Conservation (phyloP, 2,113 vertebrate species). For the Fukomys damarensis region DNA sequence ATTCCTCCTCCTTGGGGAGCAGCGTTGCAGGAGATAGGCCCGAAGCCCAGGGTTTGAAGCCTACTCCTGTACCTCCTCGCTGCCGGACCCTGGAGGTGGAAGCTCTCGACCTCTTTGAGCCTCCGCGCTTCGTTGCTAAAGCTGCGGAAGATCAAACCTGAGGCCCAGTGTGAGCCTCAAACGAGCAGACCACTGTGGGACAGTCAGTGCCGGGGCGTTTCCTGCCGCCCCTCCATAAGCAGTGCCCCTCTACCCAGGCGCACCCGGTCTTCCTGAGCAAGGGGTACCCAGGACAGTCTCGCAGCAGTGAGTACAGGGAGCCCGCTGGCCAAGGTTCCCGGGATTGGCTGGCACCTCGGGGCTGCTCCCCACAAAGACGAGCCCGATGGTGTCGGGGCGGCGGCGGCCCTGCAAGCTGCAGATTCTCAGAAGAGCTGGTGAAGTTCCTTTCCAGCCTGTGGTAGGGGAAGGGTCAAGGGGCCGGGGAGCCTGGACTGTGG, state of each 20-base stretch:
- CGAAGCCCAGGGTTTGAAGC: neutral
- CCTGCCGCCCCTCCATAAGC: neutral
- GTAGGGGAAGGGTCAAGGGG: neutral
- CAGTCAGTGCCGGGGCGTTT: too few relatives aligned
- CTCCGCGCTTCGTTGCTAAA: neutral
- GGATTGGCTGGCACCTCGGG: neutral
- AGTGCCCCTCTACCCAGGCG: rapidly evolving
- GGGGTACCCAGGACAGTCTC: neutral
- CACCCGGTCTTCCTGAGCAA: neutral
- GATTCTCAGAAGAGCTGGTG: neutral
- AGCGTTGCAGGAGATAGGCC: neutral
- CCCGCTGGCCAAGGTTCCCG: too few relatives aligned
- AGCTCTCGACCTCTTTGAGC: neutral
- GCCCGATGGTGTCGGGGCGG: neutral
- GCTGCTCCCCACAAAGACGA: neutral
- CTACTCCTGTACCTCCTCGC: neutral
- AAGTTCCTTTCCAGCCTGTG: neutral
- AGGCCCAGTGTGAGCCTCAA: neutral
- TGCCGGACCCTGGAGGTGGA: neutral
- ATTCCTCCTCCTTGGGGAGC: neutral
- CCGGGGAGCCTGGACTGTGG: neutral
- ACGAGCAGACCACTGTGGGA: rapidly evolving
- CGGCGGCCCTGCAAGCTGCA: neutral
- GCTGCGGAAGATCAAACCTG: neutral
- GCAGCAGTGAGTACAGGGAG: neutral